Base-by-base conservation (phyloP, 2,113 vertebrate species). In the Oceanites oceanicus region DNA sequence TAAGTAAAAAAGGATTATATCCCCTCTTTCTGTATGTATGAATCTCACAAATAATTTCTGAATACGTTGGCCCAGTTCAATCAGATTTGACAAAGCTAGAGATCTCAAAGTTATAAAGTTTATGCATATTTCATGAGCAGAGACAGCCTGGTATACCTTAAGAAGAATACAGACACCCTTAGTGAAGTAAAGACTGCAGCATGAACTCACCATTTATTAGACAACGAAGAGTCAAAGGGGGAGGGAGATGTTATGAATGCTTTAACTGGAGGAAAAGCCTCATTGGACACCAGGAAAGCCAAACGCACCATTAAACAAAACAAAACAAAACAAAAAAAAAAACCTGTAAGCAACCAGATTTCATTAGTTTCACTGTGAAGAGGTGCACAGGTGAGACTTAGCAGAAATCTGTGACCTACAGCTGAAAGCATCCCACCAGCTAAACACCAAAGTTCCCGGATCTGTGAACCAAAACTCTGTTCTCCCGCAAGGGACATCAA, bases 231-330 rank as follows among this genome's bases (percentile, higher is more conserved):
- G 8, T 55, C 15, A 67, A 45, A 52, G 9, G 1, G 7, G 56
- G 6, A 40, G 3, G 3, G 10, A 27, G 16, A 30, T 14, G 0
- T 25, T 67, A 61, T 18, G 13, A 50, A 55, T 38, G 22, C 4
- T 88, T 68, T 38, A 61, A 34, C 7, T 56, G 14, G 8, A 65
- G 15, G 30, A 42, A 71, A 86, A 68, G 4, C 8, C 30, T 55
- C 26, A 38, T 0, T 34, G 9, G 8, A 26, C 20, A 23, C 4
- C 11, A 67, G 18, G 58, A 78, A 77, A 21, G 2, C 1, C 8
- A 62, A 92, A 81, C 15, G 32, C 2, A 61, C 6, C 2, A 50
- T 38, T 12, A 29, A 19, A 25, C 63, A 26, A 62, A 21, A 38
- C 38, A 26, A 62, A 21, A 38, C 38, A 38, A 38, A 38, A 10